Conservation (phyloP, 2,888 invertebrate species). For the Brachypalpus laphriformis region DNA sequence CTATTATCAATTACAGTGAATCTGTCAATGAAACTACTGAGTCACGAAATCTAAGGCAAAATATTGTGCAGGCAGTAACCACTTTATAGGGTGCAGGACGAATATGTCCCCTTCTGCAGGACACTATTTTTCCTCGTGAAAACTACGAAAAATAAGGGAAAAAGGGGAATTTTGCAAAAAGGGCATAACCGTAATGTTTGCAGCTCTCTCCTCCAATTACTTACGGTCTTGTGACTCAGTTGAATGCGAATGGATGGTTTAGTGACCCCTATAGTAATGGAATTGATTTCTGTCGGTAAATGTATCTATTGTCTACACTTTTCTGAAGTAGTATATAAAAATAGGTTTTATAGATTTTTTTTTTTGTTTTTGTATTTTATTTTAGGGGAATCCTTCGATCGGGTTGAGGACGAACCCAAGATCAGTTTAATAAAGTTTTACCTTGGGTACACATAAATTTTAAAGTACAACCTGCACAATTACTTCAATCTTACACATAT, state of each 20-base stretch:
- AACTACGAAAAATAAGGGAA: constrained; percentile 74
- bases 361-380: background rate
- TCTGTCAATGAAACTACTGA: constrained; percentile 63
- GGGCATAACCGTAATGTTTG: constrained; percentile 78
- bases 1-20: constrained; percentile 46
- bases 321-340: constrained; percentile 41
- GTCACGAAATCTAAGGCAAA: constrained; percentile 60
- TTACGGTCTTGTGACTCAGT: constrained; percentile 78
- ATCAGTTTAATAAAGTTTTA: too few species aligned
- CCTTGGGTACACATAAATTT: too few species aligned
- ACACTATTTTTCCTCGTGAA: constrained; percentile 75
- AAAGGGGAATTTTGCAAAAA: constrained; percentile 77
- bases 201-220: constrained; percentile 80
- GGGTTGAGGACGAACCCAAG: background rate
- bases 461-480: too few species aligned
- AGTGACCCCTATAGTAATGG: constrained; percentile 69
- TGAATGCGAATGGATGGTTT: constrained; percentile 63
- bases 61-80: constrained; percentile 25
- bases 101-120: constrained; percentile 37
- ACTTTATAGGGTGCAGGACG: constrained; percentile 29
- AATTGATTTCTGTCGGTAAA: constrained; percentile 59
- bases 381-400: background rate
- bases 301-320: constrained; percentile 35
- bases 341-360: background rate
- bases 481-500: too few species aligned